A percentile compares a stretch with the other conserved stretches of the same genome.
phyloP scores from a whole-genome alignment of 2,113 vertebrate species.

The Lycocorax pyrrhopterus region DNA sequence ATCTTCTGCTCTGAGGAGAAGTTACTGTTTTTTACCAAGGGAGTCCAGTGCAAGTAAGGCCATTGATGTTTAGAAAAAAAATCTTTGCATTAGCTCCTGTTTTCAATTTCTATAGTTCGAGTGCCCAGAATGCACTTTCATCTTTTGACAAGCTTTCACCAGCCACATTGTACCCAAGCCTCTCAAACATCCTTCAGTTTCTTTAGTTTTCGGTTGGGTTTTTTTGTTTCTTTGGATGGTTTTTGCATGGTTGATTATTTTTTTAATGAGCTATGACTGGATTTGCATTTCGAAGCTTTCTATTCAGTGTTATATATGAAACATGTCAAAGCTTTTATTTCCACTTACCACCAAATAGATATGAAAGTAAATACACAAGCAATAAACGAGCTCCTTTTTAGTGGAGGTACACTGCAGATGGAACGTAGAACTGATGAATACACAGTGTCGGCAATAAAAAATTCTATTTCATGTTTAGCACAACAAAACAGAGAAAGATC shows the following conservation, averaged over 20 bases:
- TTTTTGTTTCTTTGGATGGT: neutral
- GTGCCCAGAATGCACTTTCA: neutral
- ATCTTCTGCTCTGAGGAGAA: neutral
- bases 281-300: neutral
- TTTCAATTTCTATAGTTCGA: neutral
- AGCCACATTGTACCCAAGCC: neutral
- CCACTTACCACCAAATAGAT: neutral
- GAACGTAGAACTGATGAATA: neutral
- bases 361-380: neutral
- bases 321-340: neutral
- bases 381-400: neutral
- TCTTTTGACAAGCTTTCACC: neutral
- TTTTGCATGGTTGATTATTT: neutral
- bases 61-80: neutral
- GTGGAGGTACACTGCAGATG: neutral
- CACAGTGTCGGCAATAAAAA: constrained; percentile 8
- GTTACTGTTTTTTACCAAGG: neutral
- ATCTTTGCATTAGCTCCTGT: neutral
- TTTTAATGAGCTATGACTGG: neutral
- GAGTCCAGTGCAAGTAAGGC: neutral
- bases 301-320: neutral
- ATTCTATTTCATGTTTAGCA: constrained; percentile 34
- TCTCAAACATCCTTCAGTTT: neutral
- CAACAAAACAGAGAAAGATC: neutral
- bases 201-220: neutral